A percentile compares a stretch with the other conserved stretches of the same genome.
phyloP scores from a whole-genome alignment of 2,113 vertebrate species.

The Aphelocoma coerulescens region DNA sequence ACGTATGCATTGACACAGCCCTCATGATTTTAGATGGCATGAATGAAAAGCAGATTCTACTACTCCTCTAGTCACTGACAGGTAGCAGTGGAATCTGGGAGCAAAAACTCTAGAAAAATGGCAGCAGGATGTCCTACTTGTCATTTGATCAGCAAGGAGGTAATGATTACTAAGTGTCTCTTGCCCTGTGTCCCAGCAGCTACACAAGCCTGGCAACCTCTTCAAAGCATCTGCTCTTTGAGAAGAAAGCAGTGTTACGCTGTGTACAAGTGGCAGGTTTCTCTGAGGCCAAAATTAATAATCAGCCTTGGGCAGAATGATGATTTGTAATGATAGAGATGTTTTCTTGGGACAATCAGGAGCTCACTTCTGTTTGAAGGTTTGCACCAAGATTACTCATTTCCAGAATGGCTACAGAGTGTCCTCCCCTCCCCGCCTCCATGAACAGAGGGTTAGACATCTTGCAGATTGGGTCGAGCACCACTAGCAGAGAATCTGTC shows the following conservation, averaged over 20 bases:
- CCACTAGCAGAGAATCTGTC: not conserved
- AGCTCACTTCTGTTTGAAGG: not conserved
- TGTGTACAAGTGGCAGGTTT: not conserved
- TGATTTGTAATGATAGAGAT: not conserved
- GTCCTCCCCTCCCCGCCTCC: rapidly evolving
- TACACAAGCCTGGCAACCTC: not conserved
- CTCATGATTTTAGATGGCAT: not conserved
- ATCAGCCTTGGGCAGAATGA: not conserved
- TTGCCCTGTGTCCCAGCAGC: not conserved
- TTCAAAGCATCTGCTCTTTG: not conserved
- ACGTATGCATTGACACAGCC: rapidly evolving
- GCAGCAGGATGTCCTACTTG: not conserved
- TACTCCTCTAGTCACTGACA: not conserved
- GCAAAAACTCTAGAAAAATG: not conserved
- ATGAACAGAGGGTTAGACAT: not conserved
- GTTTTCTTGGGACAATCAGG: not conserved
- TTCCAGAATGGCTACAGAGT: not conserved
- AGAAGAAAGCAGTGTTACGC: not conserved
- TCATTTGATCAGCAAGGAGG: not conserved
- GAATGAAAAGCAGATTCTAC: not conserved
- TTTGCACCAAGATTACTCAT: not conserved
- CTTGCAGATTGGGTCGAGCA: not conserved
- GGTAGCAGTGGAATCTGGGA: not conserved
- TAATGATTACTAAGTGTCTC: not conserved
- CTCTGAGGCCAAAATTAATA: not conserved